These are phyloP conservation scores for Lepisosteus osseus DNA, from an alignment of 2,113 vertebrate genomes.

Conservation along the genomic window DNA sequence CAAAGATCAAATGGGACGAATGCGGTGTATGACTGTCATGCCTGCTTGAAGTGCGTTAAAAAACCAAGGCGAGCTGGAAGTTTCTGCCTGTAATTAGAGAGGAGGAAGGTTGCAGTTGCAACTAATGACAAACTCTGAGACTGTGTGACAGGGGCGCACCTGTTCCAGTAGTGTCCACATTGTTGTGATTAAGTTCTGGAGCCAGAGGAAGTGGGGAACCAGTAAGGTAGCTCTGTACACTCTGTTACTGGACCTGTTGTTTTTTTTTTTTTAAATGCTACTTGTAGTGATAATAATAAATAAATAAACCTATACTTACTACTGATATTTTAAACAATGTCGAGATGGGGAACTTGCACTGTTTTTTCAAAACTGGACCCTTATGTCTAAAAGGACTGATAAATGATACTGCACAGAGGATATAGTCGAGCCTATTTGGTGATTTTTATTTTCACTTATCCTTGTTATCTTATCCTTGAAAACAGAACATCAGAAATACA, in stretches of 20 bases:
- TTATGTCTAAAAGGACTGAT: not conserved
- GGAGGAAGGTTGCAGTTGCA: no score
- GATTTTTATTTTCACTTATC: constrained; percentile 1
- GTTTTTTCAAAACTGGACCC: not conserved
- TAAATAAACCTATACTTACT: constrained; percentile 18
- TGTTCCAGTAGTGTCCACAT: not conserved
- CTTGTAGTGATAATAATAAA: constrained; percentile 20
- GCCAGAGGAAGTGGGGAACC: not conserved
- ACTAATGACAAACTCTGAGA: no score
- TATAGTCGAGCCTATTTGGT: not conserved
- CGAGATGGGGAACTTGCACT: constrained; percentile 30
- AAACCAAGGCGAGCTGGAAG: no score
- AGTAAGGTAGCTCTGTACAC: constrained; percentile 23
- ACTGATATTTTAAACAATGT: constrained; percentile 27
- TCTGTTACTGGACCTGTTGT: constrained; percentile 19
- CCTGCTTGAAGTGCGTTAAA: no score
- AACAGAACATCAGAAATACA: not conserved
- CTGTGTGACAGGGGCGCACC: no score
- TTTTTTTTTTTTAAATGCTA: constrained; percentile 19
- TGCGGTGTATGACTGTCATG: not conserved
- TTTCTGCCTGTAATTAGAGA: no score
- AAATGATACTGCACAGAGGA: not conserved
- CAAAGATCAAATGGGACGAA: constrained; percentile 4
- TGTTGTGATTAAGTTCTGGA: constrained; percentile 15
- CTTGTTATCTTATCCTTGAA: not conserved